Evolutionary conservation across 2,888 invertebrate species (phyloP), one percentile per base, ranked within the genome.

Genomic region (Eupeodes luniger): DNA sequence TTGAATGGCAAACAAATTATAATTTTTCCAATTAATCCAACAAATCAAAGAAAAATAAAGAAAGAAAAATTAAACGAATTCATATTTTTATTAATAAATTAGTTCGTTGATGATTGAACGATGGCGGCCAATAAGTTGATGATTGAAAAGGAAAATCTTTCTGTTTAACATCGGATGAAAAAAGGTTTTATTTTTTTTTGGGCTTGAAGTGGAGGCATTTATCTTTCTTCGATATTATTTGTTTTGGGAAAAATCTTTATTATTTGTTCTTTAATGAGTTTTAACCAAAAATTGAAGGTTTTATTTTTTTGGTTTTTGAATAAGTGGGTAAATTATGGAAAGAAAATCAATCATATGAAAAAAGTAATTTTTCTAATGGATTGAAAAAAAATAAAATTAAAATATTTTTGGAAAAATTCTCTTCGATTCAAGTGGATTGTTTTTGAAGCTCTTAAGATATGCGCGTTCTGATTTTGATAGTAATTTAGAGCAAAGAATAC

Each of bases 21-120:
- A 70, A 79, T 76, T 67, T 80, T 83, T 61, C 47, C 82, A 76
- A 83, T 83, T 83, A 79, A 83, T 83, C 49, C 59, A 53, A 40
- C 36, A 5, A 61, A 59, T 34, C 51, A 64, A 47, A 27, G 10
- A 27, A 36, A 64, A 51, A 36, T 19, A n/a, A n/a, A n/a, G n/a
- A 64, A 47, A 27, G 10, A 27, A 36, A 64, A 51, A 36, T 19
- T 19, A 12, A n/a, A 6, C 16, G 16, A 5, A 14, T 49, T 19
- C 34, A 44, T 40, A 14, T 34, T 72, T 14, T 36, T 53, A n/a
- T 53, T 27, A 53, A 47, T 47, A 64, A 59, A 64, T 64, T 19
- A 47, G 14, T 64, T 44, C 11, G 16, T 4, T 64, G 59, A 59
- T 59, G 72, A 72, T 47, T 59, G 72, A 70, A 55, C 11, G 70